Evolutionary conservation across 2,888 invertebrate genomes (phyloP), one percentile per base, ranked within the genome.

Genomic region (Myopa testacea): DNA sequence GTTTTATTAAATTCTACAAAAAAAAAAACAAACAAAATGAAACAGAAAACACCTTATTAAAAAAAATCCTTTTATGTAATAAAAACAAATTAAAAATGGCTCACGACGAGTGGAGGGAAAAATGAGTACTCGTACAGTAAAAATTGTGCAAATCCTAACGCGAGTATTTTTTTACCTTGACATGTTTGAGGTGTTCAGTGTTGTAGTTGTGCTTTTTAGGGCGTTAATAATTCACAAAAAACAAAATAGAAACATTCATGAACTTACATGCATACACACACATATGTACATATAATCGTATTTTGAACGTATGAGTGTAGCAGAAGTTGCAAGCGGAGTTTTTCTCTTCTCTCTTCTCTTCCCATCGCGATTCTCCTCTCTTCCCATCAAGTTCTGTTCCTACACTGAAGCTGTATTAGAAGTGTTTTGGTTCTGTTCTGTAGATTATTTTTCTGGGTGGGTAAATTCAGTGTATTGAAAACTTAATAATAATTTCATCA

Each of bases 181-280:
- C 72, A 72, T 62, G 45, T 26, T 73, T 73, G 37, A 62, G 60
- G 19, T 72, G 19, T 60, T 58, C 38, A 60, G n/a, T 26, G 16
- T 16, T 45, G 52, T 52, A 19, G n/a, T 16, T 50, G 52, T 72
- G 60, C 19, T 73, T 73, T 73, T 73, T 63, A 63, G 73, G 60
- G 73, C 73, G 73, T 73, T 73, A 73, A 62, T 62, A 73, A 73
- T 62, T 14, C 16, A 7, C 19, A 71, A 45, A 68, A 69, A 50
- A 69, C 4, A 10, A 45, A 10, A 6, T 45, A 19, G 0, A 50
- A 45, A 26, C 50, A 69, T 19, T 50, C 69, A 19, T 68, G 67
- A n/a, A 68, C 67, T 45, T 38, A 45, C 6, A 45, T 45, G 10
- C 6, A 45, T 45, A 45, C 6, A 45, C 6, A 40, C 4, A 45